Base-by-base conservation (phyloP, 53 echinoderm and acorn worm genomes). In the Henricia sp. region DNA sequence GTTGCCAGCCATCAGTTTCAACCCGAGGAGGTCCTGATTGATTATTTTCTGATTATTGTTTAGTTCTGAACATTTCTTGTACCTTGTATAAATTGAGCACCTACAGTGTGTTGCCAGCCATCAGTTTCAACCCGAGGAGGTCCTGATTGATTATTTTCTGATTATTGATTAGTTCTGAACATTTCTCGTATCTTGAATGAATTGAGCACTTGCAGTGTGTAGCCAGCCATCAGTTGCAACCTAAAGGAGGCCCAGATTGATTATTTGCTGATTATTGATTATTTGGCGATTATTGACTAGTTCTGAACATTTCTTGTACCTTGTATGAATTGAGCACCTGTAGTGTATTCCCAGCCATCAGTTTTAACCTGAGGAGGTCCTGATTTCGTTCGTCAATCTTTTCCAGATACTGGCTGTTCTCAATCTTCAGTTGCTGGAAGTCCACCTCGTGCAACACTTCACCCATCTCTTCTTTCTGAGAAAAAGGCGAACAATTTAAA, bases 381-480 rank as follows among this genome's bases (percentile, higher is more conserved):
- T 97, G 99, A 74, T 97, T 97, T 9, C 99, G 75, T 68, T 97
- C 99, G 52, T 97, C 99, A 17, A 97, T 97, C 85, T 97, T 96
- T 84, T 94, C 99, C 43, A 97, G 89, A 69, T 97, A 97, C 80
- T 97, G 99, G 57, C 99, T 97, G 84, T 97, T 97, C 78, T 97
- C 99, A 36, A 97, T 97, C 91, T 96, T 97, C 82, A 97, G 71
- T 82, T 97, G 99, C 41, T 96, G 99, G 80, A 97, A 97, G 90
- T 97, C 99, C 17, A 97, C 99, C 70, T 97, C 99, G 74, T 97
- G 99, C 6, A 97, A 85, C 0, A 97, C 99, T 53, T 97, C 99
- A 25, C 99, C 99, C 99, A 94, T 96, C 54, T 97, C 99, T 71
- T 97, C 99, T 97, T 97, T 97, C 99, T 96, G 90, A 32, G 1